These are phyloP conservation scores for Tachina fera DNA, from an alignment of 2,888 invertebrate genomes.

Conservation along the genomic window DNA sequence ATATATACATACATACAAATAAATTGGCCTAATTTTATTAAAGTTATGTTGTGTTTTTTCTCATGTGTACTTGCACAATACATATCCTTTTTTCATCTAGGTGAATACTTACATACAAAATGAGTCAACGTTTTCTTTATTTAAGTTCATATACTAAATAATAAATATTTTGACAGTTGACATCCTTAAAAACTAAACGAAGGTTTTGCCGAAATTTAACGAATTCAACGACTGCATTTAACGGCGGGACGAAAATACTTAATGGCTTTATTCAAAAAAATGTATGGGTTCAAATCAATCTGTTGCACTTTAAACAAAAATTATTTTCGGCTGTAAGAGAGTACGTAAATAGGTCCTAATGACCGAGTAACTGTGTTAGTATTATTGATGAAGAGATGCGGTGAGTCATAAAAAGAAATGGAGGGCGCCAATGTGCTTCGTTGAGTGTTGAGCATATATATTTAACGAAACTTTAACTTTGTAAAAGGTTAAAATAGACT, in stretches of 20 bases:
- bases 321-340: background rate
- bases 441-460: slow-evolving; percentile 66
- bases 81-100: slow-evolving; percentile 21
- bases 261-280: background rate
- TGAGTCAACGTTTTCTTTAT: slow-evolving; percentile 56
- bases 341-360: slow-evolving; percentile 50
- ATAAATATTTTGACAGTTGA: slow-evolving; percentile 49
- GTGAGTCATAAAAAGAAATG: slow-evolving; percentile 56
- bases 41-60: slow-evolving; percentile 4
- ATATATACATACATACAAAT: background rate
- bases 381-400: slow-evolving; percentile 5
- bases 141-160: slow-evolving; percentile 7
- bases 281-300: background rate
- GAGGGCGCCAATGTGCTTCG: slow-evolving; percentile 69
- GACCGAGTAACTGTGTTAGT: slow-evolving; percentile 32
- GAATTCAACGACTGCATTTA: slow-evolving; percentile 10
- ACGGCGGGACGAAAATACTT: background rate
- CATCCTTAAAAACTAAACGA: slow-evolving; percentile 52
- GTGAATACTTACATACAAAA: slow-evolving; percentile 39
- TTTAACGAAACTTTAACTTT: slow-evolving; percentile 80
- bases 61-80: background rate
- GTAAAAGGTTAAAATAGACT: slow-evolving; percentile 77
- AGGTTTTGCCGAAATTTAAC: slow-evolving; percentile 27
- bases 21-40: slow-evolving; percentile 55
- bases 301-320: background rate